Base-by-base conservation (phyloP, 2,888 invertebrate genomes). In the Epirrita christyi region DNA sequence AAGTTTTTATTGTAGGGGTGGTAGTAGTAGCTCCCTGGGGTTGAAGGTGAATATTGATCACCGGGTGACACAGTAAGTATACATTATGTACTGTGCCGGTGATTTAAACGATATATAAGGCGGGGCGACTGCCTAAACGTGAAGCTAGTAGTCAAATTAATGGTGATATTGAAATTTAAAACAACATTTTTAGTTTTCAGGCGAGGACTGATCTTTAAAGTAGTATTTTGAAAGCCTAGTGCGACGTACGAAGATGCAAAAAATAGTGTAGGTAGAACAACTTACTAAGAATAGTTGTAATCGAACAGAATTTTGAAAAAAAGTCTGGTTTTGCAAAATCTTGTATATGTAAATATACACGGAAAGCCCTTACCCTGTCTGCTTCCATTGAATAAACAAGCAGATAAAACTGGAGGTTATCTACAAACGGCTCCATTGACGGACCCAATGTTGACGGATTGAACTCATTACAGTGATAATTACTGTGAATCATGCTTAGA, bases 31-130 rank as follows among this genome's bases (percentile, higher is more conserved):
- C 15, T 44, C 7, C 8, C 41, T 49, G 38, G 48, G 53, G 47
- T 32, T 27, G 41, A 21, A 36, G 9, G 43, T 37, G 50, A 55
- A 45, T 66, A 66, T 66, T 58, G 66, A 66, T 66, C 46, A 38
- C 46, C 21, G 21, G n/a, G 21, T 21, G 21, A 21, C 21, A 21
- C 21, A 21, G 21, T 21, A 21, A 21, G 21, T 21, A 21, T 21
- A 21, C 21, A 4, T 21, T 21, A 21, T 21, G 2, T 21, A 21
- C 21, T 21, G 21, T 21, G 4, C 2, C 44, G 56, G 45, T 51
- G 57, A 57, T 60, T 55, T 48, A 45, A 42, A 42, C 28, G 34
- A 28, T 38, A 54, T 52, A 42, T 37, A 28, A 58, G 63, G 63
- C 40, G 58, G 27, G 63, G 63, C 47, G 38, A 29, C 40, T 6